Evolutionary conservation across 2,797 vertebrate species (phyloP).

Genomic region (Podargus strigoides): DNA sequence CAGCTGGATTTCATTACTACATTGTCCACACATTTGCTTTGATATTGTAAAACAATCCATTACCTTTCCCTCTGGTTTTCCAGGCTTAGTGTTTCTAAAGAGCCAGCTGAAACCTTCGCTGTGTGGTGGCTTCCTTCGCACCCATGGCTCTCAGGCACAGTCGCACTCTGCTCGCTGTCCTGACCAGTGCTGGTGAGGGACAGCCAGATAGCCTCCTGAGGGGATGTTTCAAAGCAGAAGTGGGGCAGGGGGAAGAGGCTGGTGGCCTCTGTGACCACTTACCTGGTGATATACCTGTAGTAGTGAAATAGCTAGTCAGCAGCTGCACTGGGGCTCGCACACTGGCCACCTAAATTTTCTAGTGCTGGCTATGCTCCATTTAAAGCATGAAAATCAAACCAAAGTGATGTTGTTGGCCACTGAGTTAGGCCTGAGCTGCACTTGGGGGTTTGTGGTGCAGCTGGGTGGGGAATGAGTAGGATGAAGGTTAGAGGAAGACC

Average conservation of each 20-base stretch:
- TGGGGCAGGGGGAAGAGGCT: not conserved
- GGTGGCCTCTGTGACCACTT: not conserved
- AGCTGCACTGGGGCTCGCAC: not conserved
- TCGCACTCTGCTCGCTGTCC: not conserved
- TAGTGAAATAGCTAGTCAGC: not conserved
- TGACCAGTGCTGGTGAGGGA: not conserved
- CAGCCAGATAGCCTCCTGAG: not conserved
- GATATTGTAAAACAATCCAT: not conserved
- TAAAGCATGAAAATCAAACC: not conserved
- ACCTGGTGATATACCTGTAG: not conserved
- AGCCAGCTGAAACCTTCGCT: not conserved
- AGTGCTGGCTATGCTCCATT: not conserved
- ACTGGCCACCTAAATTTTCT: not conserved
- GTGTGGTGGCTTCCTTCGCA: not conserved
- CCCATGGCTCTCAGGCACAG: rapidly evolving
- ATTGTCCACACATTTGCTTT: not conserved
- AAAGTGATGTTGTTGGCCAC: not conserved
- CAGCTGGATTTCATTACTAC: not conserved
- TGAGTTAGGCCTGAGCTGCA: not conserved
- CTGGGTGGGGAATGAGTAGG: not conserved
- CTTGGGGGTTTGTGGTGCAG: not conserved
- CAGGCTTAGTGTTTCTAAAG: not conserved
- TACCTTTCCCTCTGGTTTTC: not conserved
- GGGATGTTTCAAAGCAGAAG: not conserved
- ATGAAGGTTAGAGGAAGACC: not conserved